Percentiles rank a stretch among this genome's conserved stretches.
These are phyloP conservation scores for Drosophila mayri DNA, from an alignment of 1,140 invertebrate genomes.

Conservation along the genomic window DNA sequence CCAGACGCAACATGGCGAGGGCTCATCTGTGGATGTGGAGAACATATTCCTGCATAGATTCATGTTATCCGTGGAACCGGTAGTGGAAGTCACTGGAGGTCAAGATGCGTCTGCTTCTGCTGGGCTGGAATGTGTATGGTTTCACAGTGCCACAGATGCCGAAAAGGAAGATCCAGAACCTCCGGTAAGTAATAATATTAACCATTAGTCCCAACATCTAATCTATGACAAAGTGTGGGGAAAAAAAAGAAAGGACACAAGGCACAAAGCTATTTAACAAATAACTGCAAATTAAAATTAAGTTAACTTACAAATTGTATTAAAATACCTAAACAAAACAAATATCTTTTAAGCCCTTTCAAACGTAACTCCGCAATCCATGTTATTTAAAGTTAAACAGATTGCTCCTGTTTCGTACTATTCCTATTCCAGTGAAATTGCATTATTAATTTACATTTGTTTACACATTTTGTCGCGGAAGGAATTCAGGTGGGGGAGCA, in stretches of 20 bases:
- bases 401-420: background rate
- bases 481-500: background rate
- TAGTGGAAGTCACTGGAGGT: background rate
- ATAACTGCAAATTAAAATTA: background rate
- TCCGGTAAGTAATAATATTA: constrained; percentile 5
- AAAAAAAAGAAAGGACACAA: too few species aligned
- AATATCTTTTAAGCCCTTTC: background rate
- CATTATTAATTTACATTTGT: constrained; percentile 35
- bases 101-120: background rate
- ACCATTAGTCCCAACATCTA: background rate
- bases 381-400: background rate
- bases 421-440: background rate
- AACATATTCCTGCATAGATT: constrained; percentile 63
- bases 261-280: too few species aligned
- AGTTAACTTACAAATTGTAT: background rate
- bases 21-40: constrained; percentile 44
- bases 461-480: constrained; percentile 12
- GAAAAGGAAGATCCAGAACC: too few species aligned
- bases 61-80: constrained; percentile 18
- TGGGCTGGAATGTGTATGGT: constrained; percentile 34
- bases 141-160: constrained; percentile 7
- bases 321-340: background rate
- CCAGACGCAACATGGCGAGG: constrained; percentile 66
- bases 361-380: background rate
- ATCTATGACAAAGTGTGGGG: too few species aligned